Percentiles rank a stretch among this genome's conserved stretches.
Conservation (phyloP, 1,140 invertebrate species). For the Grapholita molesta region DNA sequence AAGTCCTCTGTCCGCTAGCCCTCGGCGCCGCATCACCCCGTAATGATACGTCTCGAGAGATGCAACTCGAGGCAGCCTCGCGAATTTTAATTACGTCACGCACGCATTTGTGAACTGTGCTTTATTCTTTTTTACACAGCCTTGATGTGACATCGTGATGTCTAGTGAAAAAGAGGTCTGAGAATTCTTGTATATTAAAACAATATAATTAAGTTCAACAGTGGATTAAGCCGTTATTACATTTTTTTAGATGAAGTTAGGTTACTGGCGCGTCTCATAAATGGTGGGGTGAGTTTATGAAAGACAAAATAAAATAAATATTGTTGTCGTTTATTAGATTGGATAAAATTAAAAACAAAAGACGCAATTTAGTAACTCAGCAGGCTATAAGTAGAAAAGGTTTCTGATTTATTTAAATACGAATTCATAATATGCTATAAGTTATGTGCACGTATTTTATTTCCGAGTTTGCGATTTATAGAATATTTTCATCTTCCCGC, state of each 20-base stretch:
- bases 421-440: neutral
- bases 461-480: neutral
- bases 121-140: neutral
- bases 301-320: too few relatives aligned
- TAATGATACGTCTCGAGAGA: slow-evolving; percentile 72
- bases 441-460: neutral
- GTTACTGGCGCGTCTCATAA: too few relatives aligned
- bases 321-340: too few relatives aligned
- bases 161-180: neutral
- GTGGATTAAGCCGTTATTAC: too few relatives aligned
- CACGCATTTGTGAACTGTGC: slow-evolving; percentile 14
- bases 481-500: neutral
- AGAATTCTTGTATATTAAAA: neutral
- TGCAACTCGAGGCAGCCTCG: slow-evolving; percentile 52
- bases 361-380: too few relatives aligned
- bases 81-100: slow-evolving; percentile 46
- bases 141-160: neutral
- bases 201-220: too few relatives aligned
- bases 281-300: too few relatives aligned
- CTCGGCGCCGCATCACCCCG: slow-evolving; percentile 46
- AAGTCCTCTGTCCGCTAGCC: slow-evolving; percentile 47
- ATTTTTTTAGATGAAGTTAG: too few relatives aligned
- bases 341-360: too few relatives aligned
- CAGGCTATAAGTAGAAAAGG: too few relatives aligned
- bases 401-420: neutral